phyloP scores from a whole-genome alignment of 2,888 invertebrate genomes.

The Orthosia gothica region DNA sequence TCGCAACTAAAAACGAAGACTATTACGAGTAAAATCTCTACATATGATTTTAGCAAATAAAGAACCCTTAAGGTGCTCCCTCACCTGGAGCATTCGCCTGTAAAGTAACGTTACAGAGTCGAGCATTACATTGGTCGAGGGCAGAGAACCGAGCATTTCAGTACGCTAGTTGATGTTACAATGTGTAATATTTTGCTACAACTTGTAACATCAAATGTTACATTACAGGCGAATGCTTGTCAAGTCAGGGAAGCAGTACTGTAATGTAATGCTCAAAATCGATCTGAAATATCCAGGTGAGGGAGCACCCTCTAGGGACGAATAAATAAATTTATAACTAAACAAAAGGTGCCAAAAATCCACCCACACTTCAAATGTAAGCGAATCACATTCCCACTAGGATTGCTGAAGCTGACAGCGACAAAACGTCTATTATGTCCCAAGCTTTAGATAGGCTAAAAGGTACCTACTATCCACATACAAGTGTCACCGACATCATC shows the following conservation, averaged over 20 bases:
- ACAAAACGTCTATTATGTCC: background rate
- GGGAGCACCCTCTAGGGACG: too few species aligned
- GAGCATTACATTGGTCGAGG: too few species aligned
- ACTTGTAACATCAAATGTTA: too few species aligned
- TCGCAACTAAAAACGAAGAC: background rate
- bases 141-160: too few species aligned
- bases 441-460: constrained; percentile 1
- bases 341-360: background rate
- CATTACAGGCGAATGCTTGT: too few species aligned
- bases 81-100: too few species aligned
- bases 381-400: background rate
- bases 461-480: constrained; percentile 3
- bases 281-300: too few species aligned
- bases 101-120: too few species aligned
- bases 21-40: background rate
- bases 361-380: background rate
- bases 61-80: background rate
- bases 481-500: constrained; percentile 2
- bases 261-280: too few species aligned
- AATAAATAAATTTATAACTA: background rate
- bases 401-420: background rate
- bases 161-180: too few species aligned
- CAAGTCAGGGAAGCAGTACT: too few species aligned
- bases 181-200: too few species aligned
- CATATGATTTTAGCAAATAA: background rate